Evolutionary conservation across 2,797 vertebrate species (phyloP), one percentile per base, ranked within the genome.

Genomic region (Ceyx erithaca): DNA sequence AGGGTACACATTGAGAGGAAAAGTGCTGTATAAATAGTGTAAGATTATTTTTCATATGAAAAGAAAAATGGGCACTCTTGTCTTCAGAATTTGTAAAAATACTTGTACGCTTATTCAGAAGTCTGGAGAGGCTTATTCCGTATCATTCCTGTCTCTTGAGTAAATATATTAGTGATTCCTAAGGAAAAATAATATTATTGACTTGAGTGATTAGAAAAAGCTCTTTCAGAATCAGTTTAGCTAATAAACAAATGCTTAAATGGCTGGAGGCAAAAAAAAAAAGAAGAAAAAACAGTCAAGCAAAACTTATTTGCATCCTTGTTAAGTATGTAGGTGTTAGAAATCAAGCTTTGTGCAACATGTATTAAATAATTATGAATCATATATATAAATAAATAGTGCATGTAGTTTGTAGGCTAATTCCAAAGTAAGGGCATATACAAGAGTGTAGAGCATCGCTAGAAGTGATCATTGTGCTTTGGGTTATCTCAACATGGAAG

Each of bases 221-320:
- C 41, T 85, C 64, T 80, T 93, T 93, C 54, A 69, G 91, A 94
- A 81, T 81, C 89, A 84, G 85, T 95, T 94, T 83, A 95, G 78
- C 87, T 94, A 79, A 89, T 91, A 92, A 86, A 76, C 87, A 83
- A 90, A 92, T 91, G 58, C 69, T 91, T 91, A 80, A 79, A 86
- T 82, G 64, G 4, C 81, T 79, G 30, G 37, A 76, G 67, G 81
- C 45, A 51, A 51, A 51, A 52, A 52, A 84, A 81, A 87, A 85
- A 57, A 11, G 45, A 86, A 62, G 18, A 77, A 76, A 82, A 85
- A 35, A 7, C 52, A 79, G 48, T 84, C 55, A 93, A 86, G 78
- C 64, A 70, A 22, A 82, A 64, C 68, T 87, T 86, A 59, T 12
- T 82, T 91, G 14, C 0, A 0, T 61, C 33, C 80, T 82, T 77